Evolutionary conservation across 2,797 vertebrate species (phyloP), one percentile per base, ranked within the genome.

Genomic region (Megalops cyprinoides): DNA sequence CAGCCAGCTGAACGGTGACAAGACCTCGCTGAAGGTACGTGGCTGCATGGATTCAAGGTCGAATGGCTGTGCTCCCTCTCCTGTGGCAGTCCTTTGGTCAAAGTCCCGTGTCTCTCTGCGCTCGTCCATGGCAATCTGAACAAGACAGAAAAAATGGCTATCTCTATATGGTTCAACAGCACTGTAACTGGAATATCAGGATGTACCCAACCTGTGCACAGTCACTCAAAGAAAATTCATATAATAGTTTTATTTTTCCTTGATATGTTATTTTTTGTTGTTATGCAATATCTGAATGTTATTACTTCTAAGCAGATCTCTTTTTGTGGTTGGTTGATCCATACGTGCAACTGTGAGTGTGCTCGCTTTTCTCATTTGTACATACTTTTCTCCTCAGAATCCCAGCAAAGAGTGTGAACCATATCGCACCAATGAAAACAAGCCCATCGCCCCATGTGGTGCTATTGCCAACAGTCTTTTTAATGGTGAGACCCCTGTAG

Each of bases 401-500:
- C 97, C 98, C 25, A 99, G 96, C 90, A 97, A 98, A 87, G 97
- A 99, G 85, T 99, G 98, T 90, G 96, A 98, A 44, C 98, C 98
- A 6, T 99, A 99, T 85, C 94, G 95, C 84, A 95, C 37, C 0
- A 96, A 87, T 84, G 94, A 95, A 0, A 91, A 91, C 80, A 87
- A 89, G 49, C 94, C 96, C 56, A 96, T 99, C 71, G 98, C 98
- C 84, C 98, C 98, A 42, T 99, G 98, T 88, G 98, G 98, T 10
- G 98, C 98, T 81, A 98, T 99, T 84, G 98, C 98, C 83, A 99
- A 99, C 94, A 99, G 98, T 86, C 97, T 99, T 92, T 99, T 99
- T 85, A 99, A 99, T 84, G 98, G 98, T 99, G 92, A 90, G 92
- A 81, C 78, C 28, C 7, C 42, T 67, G 5, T 34, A n/a, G 5